Evolutionary conservation across 2,888 invertebrate species (phyloP).

Genomic region (Liodrosophila aerea): DNA sequence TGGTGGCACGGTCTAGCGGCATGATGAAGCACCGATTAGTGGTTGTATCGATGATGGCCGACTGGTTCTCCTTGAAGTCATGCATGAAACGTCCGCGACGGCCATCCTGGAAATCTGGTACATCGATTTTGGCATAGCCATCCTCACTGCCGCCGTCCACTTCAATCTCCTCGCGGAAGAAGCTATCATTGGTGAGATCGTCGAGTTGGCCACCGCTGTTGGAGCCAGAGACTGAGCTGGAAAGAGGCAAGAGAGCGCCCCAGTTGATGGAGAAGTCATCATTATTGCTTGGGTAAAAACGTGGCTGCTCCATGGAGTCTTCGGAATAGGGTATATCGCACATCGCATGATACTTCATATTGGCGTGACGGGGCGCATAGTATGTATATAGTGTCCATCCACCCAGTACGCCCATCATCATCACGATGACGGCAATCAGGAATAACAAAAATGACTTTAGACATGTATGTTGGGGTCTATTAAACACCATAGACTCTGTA

Average conservation of each 20-base stretch:
- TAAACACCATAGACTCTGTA: constrained; percentile 82
- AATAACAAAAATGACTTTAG: constrained; percentile 87
- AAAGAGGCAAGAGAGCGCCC: constrained; percentile 63
- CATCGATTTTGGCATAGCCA: constrained; percentile 92
- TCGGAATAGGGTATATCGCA: constrained; percentile 82
- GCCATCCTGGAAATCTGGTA: constrained; percentile 92
- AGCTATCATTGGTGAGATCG: constrained; percentile 79
- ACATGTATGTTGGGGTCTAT: constrained; percentile 83
- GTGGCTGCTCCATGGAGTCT: constrained; percentile 69
- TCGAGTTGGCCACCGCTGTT: constrained; percentile 27
- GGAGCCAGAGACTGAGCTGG: constrained; percentile 38
- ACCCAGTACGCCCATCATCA: constrained; percentile 87
- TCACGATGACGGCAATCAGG: constrained; percentile 87
- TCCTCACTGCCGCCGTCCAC: constrained; percentile 87
- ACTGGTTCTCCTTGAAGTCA: constrained; percentile 91
- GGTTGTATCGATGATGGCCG: constrained; percentile 90
- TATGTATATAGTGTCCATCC: constrained; percentile 90
- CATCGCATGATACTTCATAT: constrained; percentile 81
- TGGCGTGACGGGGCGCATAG: constrained; percentile 85
- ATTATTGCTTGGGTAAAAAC: constrained; percentile 74
- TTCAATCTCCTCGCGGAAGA: constrained; percentile 91
- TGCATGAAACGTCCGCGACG: constrained; percentile 94
- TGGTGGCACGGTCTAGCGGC: constrained; percentile 90
- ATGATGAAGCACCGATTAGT: constrained; percentile 93
- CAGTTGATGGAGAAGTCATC: constrained; percentile 78